phyloP scores from a whole-genome alignment of 2,113 vertebrate genomes.

The Lipophrys pholis region DNA sequence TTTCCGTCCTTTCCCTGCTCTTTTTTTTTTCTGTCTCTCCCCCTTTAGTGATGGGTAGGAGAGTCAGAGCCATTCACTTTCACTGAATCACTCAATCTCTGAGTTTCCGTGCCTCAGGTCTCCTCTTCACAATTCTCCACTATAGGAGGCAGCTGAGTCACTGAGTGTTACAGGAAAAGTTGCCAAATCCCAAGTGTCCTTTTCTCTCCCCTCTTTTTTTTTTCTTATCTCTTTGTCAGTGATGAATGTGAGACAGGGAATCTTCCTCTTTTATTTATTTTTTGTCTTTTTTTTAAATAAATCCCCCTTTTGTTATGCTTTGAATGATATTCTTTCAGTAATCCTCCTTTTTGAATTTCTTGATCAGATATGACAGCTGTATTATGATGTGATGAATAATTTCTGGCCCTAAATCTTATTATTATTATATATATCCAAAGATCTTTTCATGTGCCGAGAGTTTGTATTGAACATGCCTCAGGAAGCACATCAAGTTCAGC shows the following conservation, averaged over 20 bases:
- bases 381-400: slow-evolving; percentile 10
- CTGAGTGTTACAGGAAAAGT: slow-evolving; percentile 34
- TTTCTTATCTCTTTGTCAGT: slow-evolving; percentile 4
- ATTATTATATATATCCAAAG: background rate
- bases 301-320: background rate
- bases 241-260: background rate
- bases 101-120: slow-evolving; percentile 60
- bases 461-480: background rate
- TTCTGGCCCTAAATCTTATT: background rate
- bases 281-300: background rate
- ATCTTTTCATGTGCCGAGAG: background rate
- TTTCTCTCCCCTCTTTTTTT: background rate
- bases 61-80: slow-evolving; percentile 67
- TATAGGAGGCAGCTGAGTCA: slow-evolving; percentile 60
- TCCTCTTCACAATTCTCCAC: slow-evolving; percentile 28
- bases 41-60: slow-evolving; percentile 62
- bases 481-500: background rate
- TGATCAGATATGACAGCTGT: background rate
- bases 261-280: too few species aligned
- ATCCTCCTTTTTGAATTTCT: background rate
- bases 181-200: slow-evolving; percentile 27
- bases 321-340: background rate
- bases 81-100: slow-evolving; percentile 62
- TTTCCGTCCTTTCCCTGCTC: slow-evolving; percentile 64
- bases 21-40: slow-evolving; percentile 18